A percentile compares a stretch with the other conserved stretches of the same genome.
These are phyloP conservation scores for Carabus problematicus DNA, from an alignment of 2,888 invertebrate species.

Conservation along the genomic window DNA sequence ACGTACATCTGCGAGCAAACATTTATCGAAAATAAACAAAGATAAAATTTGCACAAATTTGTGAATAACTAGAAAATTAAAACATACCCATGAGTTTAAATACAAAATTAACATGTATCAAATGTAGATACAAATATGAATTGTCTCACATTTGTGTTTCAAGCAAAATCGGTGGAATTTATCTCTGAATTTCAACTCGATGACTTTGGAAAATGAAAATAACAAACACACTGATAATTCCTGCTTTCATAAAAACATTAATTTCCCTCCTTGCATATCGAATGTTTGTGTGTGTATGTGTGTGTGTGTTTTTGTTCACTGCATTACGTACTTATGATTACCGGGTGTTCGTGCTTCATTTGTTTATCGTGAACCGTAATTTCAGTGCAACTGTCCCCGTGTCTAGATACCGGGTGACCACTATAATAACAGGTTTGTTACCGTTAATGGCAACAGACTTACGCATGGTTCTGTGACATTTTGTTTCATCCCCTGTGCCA, in stretches of 20 bases:
- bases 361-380: constrained; percentile 35
- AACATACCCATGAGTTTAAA: too few species aligned
- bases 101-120: too few species aligned
- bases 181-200: too few species aligned
- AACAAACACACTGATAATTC: too few species aligned
- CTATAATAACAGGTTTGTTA: constrained; percentile 34
- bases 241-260: too few species aligned
- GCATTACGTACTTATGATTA: background rate
- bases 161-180: too few species aligned
- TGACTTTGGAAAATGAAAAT: too few species aligned
- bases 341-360: constrained; percentile 19
- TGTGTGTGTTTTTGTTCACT: background rate
- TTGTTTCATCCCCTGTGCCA: constrained; percentile 33
- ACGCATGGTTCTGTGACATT: constrained; percentile 30
- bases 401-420: constrained; percentile 27
- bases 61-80: too few species aligned
- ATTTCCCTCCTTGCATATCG: background rate
- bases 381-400: constrained; percentile 16
- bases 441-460: constrained; percentile 18
- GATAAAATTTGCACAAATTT: too few species aligned
- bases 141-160: too few species aligned
- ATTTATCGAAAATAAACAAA: too few species aligned
- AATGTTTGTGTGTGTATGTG: background rate
- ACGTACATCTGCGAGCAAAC: background rate
- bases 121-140: too few species aligned